Evolutionary conservation across 2,888 invertebrate genomes (phyloP).

Genomic region (Lepidonotus clava): DNA sequence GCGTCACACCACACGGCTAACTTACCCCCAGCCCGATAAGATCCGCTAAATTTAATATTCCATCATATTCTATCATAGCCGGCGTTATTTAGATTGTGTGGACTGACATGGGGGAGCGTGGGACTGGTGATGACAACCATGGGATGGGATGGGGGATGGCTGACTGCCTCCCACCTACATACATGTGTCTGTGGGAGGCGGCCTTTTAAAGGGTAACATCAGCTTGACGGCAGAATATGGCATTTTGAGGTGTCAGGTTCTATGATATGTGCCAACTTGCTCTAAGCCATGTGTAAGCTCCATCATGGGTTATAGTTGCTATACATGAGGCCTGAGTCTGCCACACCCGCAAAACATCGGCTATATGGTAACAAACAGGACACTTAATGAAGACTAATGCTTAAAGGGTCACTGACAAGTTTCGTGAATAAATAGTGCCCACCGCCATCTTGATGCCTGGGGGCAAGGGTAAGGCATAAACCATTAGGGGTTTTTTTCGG

Average conservation of each 20-base stretch:
- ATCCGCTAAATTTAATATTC: constrained; percentile 47
- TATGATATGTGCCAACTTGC: neutral
- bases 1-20: constrained; percentile 7
- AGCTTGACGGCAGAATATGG: neutral
- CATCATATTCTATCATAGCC: constrained; percentile 22
- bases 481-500: neutral
- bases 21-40: constrained; percentile 17
- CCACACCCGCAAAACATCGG: too few species aligned
- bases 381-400: constrained; percentile 25
- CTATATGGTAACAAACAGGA: neutral
- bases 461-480: neutral
- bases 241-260: constrained; percentile 26
- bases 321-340: too few species aligned
- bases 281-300: neutral
- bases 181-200: neutral
- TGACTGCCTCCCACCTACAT: neutral
- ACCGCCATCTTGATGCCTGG: constrained; percentile 12
- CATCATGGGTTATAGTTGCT: too few species aligned
- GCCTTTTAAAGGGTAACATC: neutral
- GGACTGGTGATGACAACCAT: neutral
- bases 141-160: neutral
- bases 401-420: neutral
- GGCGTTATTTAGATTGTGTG: neutral
- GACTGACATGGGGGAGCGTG: neutral
- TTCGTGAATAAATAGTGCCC: neutral